Evolutionary conservation across 2,797 vertebrate genomes (phyloP), one percentile per base, ranked within the genome.

Genomic region (Sebastes nivosus): DNA sequence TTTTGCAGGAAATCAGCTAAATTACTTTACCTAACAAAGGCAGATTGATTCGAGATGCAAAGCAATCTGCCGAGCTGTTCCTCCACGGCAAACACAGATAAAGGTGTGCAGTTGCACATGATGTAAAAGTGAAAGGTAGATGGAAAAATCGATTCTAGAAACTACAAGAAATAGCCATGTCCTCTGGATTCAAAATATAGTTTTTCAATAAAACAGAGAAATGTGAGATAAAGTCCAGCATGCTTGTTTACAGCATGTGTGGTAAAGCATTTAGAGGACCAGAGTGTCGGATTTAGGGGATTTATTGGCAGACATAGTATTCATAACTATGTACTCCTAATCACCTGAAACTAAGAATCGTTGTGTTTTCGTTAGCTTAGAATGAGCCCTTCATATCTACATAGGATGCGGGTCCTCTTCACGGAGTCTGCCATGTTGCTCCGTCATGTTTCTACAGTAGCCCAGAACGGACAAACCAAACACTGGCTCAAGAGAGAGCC

Each of bases 21-120:
- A 79, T 68, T 16, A 64, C 77, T 86, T 80, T 66, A 71, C 66
- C 46, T 16, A 71, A 72, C 50, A 67, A 70, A 65, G 34, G 61
- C 63, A 75, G 67, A 72, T 61, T 36, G 16, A 54, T 60, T 79
- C 25, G 13, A 59, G 46, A 69, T 52, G 73, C 70, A 63, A 72
- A 55, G 54, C 60, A 57, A 63, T 85, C 70, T 71, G 54, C 55
- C 52, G 9, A 18, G 36, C 75, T 79, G 55, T 61, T 73, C 70
- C 59, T 68, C n/a, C 46, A 16, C 16, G 2, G 32, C 73, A 74
- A 73, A 74, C 11, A 0, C n/a, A 72, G 30, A 24, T 61, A 52
- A 81, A 79, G 34, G 61, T 65, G 18, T 25, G 27, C 20, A 20
- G n/a, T n/a, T 71, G 64, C 54, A 60, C 59, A 57, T 27, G 13